Conservation (phyloP, 2,888 invertebrate genomes). For the Hirtodrosophila histrioides region DNA sequence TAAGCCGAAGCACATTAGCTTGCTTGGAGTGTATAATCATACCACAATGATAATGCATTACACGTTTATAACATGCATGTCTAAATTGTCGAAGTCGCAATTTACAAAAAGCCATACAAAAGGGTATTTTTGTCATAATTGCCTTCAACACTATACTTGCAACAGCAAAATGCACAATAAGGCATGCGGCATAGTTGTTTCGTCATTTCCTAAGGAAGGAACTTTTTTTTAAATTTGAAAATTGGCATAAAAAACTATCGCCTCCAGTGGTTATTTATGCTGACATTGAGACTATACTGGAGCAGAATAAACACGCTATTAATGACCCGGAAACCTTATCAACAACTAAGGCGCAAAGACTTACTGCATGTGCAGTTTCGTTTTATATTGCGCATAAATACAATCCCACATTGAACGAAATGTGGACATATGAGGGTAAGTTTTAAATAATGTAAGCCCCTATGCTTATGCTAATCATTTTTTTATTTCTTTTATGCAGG, state of each 20-base stretch:
- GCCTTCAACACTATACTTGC: not conserved
- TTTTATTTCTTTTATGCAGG: too few species aligned
- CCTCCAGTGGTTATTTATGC: conserved; percentile 4
- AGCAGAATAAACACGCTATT: not conserved
- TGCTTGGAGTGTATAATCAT: too few species aligned
- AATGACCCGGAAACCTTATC: not conserved
- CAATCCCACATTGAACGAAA: not conserved
- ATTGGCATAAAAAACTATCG: not conserved
- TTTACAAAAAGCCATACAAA: not conserved
- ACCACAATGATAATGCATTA: too few species aligned
- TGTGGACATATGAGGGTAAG: conserved; percentile 1
- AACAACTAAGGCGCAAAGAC: not conserved
- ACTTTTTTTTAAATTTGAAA: not conserved
- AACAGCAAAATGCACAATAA: not conserved
- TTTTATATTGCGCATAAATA: not conserved
- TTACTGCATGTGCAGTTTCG: not conserved
- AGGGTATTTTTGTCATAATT: not conserved
- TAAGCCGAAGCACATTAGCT: too few species aligned
- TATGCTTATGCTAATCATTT: too few species aligned
- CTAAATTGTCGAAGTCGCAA: not conserved
- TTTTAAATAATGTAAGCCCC: not conserved
- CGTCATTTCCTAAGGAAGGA: not conserved
- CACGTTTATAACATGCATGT: too few species aligned
- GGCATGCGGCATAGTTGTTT: not conserved
- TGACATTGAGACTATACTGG: not conserved